phyloP scores from a whole-genome alignment of 1,140 invertebrate genomes.

The Forficula auricularia region DNA sequence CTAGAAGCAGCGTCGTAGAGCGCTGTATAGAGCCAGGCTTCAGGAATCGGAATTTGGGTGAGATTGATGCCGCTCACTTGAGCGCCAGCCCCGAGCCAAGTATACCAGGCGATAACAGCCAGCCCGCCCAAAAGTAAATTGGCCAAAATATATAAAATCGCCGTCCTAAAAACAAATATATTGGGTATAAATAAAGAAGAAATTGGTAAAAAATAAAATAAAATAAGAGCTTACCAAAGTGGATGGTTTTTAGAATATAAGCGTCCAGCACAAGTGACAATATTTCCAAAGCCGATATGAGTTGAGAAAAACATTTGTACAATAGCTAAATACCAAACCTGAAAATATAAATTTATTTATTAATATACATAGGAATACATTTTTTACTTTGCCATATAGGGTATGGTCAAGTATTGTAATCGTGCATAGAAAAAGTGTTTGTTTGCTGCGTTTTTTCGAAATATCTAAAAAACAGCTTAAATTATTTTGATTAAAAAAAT shows the following conservation, averaged over 20 bases:
- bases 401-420: no score
- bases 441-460: no score
- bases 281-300: conserved; percentile 36
- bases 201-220: no score
- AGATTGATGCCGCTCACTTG: conserved; percentile 10
- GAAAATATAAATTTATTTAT: no score
- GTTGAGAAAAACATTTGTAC: conserved; percentile 36
- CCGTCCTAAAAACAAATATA: conserved; percentile 20
- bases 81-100: conserved; percentile 18
- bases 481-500: no score
- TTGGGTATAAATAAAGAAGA: no score
- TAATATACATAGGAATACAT: no score
- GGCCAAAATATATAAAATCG: conserved; percentile 25
- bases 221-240: conserved; percentile 35
- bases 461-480: no score
- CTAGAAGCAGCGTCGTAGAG: conserved; percentile 29
- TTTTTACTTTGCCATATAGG: no score
- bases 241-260: conserved; percentile 36
- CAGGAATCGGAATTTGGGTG: conserved; percentile 17
- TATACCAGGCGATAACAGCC: conserved; percentile 24
- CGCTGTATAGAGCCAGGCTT: conserved; percentile 26
- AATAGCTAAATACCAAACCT: conserved; percentile 37
- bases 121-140: conserved; percentile 27
- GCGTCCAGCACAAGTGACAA: conserved; percentile 35
- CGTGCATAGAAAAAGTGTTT: no score